Conservation (phyloP, 1,140 invertebrate species). For the Leptinotarsa undecemlineata region DNA sequence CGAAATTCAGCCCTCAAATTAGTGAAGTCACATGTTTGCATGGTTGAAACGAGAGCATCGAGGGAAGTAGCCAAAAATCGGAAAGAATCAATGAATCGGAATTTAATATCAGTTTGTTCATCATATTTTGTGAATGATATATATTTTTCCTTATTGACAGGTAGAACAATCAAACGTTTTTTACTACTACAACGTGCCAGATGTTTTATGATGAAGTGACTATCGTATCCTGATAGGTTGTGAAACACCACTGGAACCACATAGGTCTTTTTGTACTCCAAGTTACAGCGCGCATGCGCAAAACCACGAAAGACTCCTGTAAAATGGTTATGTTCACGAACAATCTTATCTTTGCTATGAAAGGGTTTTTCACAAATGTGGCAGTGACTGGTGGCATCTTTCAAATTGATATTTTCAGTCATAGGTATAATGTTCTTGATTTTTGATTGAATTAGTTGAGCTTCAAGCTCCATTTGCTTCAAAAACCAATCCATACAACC, state of each 20-base stretch:
- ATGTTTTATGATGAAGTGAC: not conserved
- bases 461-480: not conserved
- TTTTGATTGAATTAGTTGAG: not conserved
- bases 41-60: not conserved
- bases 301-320: not conserved
- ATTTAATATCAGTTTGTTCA: not conserved
- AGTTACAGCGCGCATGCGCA: not conserved
- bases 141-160: slow-evolving; percentile 13
- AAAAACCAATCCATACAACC: slow-evolving; percentile 18
- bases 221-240: slow-evolving; percentile 1
- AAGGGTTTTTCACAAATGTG: not conserved
- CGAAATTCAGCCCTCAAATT: not conserved
- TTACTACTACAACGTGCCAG: not conserved
- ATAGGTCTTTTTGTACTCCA: not conserved
- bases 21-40: not conserved
- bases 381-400: not conserved
- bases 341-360: not conserved
- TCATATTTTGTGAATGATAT: not conserved
- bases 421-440: not conserved
- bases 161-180: not conserved
- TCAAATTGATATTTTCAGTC: not conserved
- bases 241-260: slow-evolving; percentile 11
- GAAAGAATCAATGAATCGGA: slow-evolving; percentile 5
- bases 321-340: not conserved
- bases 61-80: not conserved